Evolutionary conservation across 2,888 invertebrate species (phyloP).

Genomic region (Erebia aethiops): DNA sequence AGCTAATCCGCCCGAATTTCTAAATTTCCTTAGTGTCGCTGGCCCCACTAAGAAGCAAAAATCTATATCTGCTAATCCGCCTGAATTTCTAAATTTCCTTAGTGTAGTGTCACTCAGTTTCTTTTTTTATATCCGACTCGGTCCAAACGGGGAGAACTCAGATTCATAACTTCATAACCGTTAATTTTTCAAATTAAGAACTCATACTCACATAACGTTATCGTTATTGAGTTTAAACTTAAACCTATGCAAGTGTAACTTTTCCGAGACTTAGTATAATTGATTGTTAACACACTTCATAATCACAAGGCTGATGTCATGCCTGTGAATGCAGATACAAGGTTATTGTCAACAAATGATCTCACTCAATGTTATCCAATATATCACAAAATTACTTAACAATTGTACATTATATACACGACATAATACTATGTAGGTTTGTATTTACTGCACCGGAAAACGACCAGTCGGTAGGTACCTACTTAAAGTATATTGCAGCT

Average conservation of each 20-base stretch:
- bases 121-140: too few relatives aligned
- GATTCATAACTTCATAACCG: too few relatives aligned
- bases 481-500: too few relatives aligned
- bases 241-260: conserved; percentile 20
- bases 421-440: background rate
- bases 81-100: too few relatives aligned
- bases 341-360: conserved; percentile 76
- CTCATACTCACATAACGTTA: background rate
- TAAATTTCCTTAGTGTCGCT: too few relatives aligned
- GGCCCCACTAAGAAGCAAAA: too few relatives aligned
- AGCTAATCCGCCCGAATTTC: too few relatives aligned
- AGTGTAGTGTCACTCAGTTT: too few relatives aligned
- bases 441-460: background rate
- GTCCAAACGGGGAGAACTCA: too few relatives aligned
- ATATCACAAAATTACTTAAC: conserved; percentile 59
- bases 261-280: conserved; percentile 46
- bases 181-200: too few relatives aligned
- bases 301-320: conserved; percentile 70
- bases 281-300: conserved; percentile 53
- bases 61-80: too few relatives aligned
- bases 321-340: conserved; percentile 64
- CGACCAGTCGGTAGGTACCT: too few relatives aligned
- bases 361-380: conserved; percentile 69
- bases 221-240: conserved; percentile 1
- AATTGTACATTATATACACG: conserved; percentile 43